Conservation (phyloP, 2,113 vertebrate genomes). For the Genyomyrus donnyi region DNA sequence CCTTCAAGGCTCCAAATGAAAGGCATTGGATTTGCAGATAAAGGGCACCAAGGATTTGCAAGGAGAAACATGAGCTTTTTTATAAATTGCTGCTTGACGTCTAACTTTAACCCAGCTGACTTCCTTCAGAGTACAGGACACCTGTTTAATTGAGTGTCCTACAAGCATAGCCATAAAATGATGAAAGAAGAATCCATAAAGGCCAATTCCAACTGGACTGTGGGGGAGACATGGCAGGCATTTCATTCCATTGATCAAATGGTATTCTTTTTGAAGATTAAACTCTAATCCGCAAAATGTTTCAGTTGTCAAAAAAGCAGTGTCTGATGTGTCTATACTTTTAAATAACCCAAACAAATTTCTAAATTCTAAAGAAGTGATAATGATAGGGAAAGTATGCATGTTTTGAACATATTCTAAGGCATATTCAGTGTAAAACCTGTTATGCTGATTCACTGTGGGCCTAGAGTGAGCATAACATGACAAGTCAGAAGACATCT, state of each 20-base stretch:
- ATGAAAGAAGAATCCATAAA: conserved; percentile 20
- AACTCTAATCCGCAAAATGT: background rate
- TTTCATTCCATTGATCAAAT: conserved; percentile 4
- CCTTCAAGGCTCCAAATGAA: conserved; percentile 62
- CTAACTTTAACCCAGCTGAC: conserved; percentile 42
- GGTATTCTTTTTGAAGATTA: background rate
- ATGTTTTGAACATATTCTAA: background rate
- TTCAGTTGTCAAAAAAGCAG: conserved; percentile 3
- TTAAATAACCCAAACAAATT: background rate
- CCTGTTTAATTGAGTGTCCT: conserved; percentile 48
- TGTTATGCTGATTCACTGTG: background rate
- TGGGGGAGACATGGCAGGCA: background rate
- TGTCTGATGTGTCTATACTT: background rate
- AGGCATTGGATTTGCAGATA: conserved; percentile 63
- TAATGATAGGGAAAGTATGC: background rate
- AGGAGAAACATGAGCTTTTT: conserved; percentile 51
- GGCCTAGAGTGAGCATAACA: background rate
- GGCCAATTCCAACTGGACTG: background rate
- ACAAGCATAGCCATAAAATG: conserved; percentile 20
- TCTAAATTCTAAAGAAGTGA: background rate
- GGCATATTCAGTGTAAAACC: background rate
- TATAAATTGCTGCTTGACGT: conserved; percentile 55
- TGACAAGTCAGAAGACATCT: background rate
- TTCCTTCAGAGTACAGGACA: conserved; percentile 50
- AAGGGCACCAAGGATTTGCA: conserved; percentile 61